Evolutionary conservation across 2,797 vertebrate species (phyloP).

Genomic region (Danio albolineatus): DNA sequence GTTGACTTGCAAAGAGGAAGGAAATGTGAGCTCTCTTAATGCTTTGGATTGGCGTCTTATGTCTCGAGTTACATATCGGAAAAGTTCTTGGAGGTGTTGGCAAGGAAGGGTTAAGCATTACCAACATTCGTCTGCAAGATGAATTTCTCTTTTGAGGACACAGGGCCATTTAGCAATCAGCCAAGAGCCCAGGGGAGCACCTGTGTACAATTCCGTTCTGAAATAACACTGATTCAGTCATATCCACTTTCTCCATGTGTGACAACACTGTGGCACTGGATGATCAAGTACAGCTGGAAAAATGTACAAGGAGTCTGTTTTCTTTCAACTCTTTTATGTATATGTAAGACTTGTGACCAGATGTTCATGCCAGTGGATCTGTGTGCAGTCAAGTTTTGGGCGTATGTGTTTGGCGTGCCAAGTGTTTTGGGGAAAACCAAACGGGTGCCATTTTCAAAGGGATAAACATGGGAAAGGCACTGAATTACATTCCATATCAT

Average conservation of each 20-base stretch:
- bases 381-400: slow-evolving; percentile 14
- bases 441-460: slow-evolving; percentile 5
- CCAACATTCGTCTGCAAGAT: slow-evolving; percentile 44
- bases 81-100: slow-evolving; percentile 41
- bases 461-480: background rate
- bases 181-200: slow-evolving; percentile 47
- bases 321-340: slow-evolving; percentile 49
- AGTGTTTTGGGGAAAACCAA: slow-evolving; percentile 1
- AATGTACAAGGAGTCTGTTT: slow-evolving; percentile 46
- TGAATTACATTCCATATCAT: background rate
- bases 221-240: slow-evolving; percentile 47
- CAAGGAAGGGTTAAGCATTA: slow-evolving; percentile 49
- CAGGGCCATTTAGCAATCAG: slow-evolving; percentile 43
- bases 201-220: slow-evolving; percentile 56
- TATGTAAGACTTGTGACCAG: slow-evolving; percentile 51
- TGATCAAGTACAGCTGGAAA: slow-evolving; percentile 60
- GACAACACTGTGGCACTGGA: slow-evolving; percentile 56
- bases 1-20: slow-evolving; percentile 8
- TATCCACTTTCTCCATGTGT: slow-evolving; percentile 50
- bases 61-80: slow-evolving; percentile 43
- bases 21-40: slow-evolving; percentile 22
- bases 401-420: background rate
- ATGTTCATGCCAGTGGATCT: slow-evolving; percentile 52
- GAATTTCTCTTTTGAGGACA: slow-evolving; percentile 44
- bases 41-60: slow-evolving; percentile 37